Base-by-base conservation (phyloP, 2,888 invertebrate species). In the Drosophila meridiana region DNA sequence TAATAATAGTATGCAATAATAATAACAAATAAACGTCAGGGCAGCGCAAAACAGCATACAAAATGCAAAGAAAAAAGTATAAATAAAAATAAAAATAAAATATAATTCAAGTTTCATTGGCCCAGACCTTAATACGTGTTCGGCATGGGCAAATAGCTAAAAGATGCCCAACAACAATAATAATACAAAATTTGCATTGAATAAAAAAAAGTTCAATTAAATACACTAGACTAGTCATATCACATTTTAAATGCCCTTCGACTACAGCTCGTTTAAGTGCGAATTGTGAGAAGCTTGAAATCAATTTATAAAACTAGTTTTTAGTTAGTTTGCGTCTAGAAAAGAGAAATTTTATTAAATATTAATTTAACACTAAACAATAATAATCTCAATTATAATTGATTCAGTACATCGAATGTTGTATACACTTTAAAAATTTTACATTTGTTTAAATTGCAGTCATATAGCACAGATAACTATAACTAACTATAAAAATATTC, bases 91-190 rank as follows among this genome's bases (percentile, higher is more conserved):
- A 9, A 28, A 26, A 53, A 45, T 28, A 32, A 32, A 48, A 20
- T 14, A 43, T 45, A 70, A 77, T 72, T 73, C 50, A 79, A 76
- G 79, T 84, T 81, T 77, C 83, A 85, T 76, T 87, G 87, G 80
- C 91, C 90, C 78, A 90, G 90, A 90, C 90, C 90, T 85, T 85
- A 87, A 85, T 91, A 90, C 91, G 91, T 89, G 90, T 58, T 65
- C 63, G 20, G 71, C 76, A 67, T 72, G 64, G 57, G 53, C 43
- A 45, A 45, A 59, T 28, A 11, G 26, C 28, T 11, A 3, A 58
- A 64, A 58, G 40, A 62, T 9, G 38, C 26, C 36, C 13, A 45
- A 6, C 30, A 30, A 42, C 14, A 38, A 36, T 58, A 69, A 61
- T 47, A 74, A 61, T 62, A 67, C 6, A 9, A 45, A 58, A 76